phyloP scores from a whole-genome alignment of 1,140 invertebrate species.

The Drosophila lacertosa region DNA sequence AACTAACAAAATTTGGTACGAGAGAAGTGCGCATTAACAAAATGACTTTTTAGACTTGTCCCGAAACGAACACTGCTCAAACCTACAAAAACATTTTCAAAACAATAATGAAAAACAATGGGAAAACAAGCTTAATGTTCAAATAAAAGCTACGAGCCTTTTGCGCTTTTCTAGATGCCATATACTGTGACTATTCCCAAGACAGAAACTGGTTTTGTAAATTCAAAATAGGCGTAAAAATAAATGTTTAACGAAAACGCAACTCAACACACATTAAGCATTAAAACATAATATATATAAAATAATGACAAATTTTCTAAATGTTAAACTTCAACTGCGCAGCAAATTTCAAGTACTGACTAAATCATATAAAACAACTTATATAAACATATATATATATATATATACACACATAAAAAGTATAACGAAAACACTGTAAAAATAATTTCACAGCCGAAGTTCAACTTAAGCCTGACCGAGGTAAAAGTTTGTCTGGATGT shows the following conservation, averaged over 20 bases:
- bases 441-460: slow-evolving; percentile 37
- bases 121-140: slow-evolving; percentile 32
- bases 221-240: slow-evolving; percentile 59
- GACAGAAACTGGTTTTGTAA: slow-evolving; percentile 58
- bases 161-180: slow-evolving; percentile 64
- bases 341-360: slow-evolving; percentile 75
- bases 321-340: slow-evolving; percentile 50
- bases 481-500: slow-evolving; percentile 24
- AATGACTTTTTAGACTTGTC: slow-evolving; percentile 33
- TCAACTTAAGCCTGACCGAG: slow-evolving; percentile 28
- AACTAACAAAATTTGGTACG: background rate
- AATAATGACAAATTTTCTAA: slow-evolving; percentile 35
- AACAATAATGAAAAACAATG: slow-evolving; percentile 17
- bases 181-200: slow-evolving; percentile 60
- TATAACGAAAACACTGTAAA: slow-evolving; percentile 41
- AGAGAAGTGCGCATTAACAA: background rate
- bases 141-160: slow-evolving; percentile 37
- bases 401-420: slow-evolving; percentile 23
- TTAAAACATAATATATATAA: slow-evolving; percentile 35
- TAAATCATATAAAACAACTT: slow-evolving; percentile 39
- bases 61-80: slow-evolving; percentile 52
- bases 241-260: slow-evolving; percentile 54
- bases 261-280: slow-evolving; percentile 37
- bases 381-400: slow-evolving; percentile 23
- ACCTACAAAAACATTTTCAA: slow-evolving; percentile 31